Base-by-base conservation (phyloP, 2,888 invertebrate species). In the Tromatobia lineatoria region DNA sequence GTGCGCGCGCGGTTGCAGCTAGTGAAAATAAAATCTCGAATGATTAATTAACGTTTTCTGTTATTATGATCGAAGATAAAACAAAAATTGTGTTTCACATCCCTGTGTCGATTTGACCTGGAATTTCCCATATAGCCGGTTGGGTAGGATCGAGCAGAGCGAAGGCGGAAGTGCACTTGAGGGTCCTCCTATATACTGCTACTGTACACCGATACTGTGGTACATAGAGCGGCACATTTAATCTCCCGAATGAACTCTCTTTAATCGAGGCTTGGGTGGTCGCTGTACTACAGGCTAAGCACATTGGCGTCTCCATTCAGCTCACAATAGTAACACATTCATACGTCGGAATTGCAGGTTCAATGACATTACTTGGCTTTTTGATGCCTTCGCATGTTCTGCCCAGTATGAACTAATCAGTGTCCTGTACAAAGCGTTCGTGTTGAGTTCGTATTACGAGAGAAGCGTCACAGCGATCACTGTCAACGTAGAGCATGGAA, bases 211-310 rank as follows among this genome's bases (percentile, higher is more conserved):
- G 18, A 42, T 20, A 20, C 18, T 15, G 29, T 11, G 23, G n/a
- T 10, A 38, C 54, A 42, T 38, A 42, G 45, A 34, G 57, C 71
- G 47, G 74, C n/a, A 25, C 61, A 61, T 74, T 74, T 74, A 74
- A 61, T 74, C 59, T 50, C 34, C 18, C 61, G 74, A 59, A 47
- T 74, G 47, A 74, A 61, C 61, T 50, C 59, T 50, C 47, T 61
- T 73, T 59, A 73, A 73, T 73, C 45, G 71, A 42, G 57, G 42
- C 57, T 59, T 57, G 57, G 71, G 57, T 73, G 71, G 57, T 73
- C 57, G 57, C 71, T 73, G 42, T n/a, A 59, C 15, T 59, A 45
- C 38, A 45, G 20, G 25, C 42, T 73, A 42, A 38, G 54, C 25
- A 71, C 57, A 54, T 1, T 7, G 38, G 11, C 52, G 8, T 34